Evolutionary conservation across 2,113 vertebrate species (phyloP).

Genomic region (Pelodiscus sinensis): DNA sequence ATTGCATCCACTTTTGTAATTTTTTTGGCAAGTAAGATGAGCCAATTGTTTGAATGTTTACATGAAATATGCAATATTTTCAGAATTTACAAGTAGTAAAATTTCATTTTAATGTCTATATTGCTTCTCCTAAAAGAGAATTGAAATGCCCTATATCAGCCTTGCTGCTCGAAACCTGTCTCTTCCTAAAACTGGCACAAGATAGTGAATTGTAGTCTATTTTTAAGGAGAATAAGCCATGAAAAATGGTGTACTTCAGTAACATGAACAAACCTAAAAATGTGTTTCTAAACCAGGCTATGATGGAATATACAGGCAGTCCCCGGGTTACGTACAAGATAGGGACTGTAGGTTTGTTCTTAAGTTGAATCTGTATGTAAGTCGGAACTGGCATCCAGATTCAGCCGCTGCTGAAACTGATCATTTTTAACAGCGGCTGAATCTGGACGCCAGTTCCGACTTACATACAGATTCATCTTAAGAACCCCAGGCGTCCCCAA

Average conservation of each 20-base stretch:
- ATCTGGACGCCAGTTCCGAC: too few species aligned
- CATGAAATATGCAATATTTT: not conserved
- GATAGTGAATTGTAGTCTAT: not conserved
- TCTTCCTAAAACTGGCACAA: not conserved
- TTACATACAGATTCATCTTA: too few species aligned
- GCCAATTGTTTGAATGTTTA: not conserved
- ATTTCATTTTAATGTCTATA: not conserved
- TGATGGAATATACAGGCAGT: not conserved
- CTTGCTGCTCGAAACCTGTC: not conserved
- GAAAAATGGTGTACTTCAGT: not conserved
- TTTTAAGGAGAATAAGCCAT: not conserved
- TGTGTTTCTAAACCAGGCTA: not conserved
- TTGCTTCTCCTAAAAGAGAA: not conserved
- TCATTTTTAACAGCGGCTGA: too few species aligned
- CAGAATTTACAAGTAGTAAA: not conserved
- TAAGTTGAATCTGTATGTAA: too few species aligned
- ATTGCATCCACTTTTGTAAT: not conserved
- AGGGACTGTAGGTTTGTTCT: too few species aligned
- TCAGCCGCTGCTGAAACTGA: too few species aligned
- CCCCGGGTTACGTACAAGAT: too few species aligned
- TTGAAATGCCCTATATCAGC: not conserved
- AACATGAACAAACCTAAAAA: not conserved
- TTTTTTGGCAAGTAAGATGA: not conserved
- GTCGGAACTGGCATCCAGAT: too few species aligned
- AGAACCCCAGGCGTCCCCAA: too few species aligned